Percentiles rank a stretch among this genome's conserved stretches.
Evolutionary conservation across 2,888 invertebrate species (phyloP).

Genomic region (Coremacera marginata): DNA sequence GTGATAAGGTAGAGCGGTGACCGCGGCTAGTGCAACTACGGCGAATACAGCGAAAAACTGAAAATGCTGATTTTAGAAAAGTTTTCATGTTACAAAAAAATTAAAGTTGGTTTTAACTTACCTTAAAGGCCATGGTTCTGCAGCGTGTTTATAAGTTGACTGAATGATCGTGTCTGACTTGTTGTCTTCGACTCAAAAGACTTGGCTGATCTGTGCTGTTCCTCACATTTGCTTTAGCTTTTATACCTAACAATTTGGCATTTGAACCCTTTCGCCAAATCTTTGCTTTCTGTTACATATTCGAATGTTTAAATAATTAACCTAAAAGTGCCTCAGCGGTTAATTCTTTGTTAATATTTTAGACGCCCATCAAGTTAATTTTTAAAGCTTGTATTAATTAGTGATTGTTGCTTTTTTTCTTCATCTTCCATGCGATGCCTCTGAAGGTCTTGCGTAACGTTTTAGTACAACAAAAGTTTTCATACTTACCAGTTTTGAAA

Average conservation of each 20-base stretch:
- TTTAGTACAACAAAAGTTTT: too few relatives aligned
- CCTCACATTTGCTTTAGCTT: conserved; percentile 10
- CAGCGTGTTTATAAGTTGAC: conserved; percentile 49
- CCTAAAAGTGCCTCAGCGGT: too few relatives aligned
- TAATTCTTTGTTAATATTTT: too few relatives aligned
- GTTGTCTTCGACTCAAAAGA: conserved; percentile 12
- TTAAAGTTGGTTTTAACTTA: conserved; percentile 36
- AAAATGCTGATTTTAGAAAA: background rate
- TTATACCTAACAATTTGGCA: conserved; percentile 32
- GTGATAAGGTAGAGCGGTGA: conserved; percentile 43
- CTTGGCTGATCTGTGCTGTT: conserved; percentile 38
- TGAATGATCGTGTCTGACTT: conserved; percentile 37
- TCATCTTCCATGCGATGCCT: too few relatives aligned
- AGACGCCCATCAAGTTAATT: too few relatives aligned
- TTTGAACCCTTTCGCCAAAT: conserved; percentile 27
- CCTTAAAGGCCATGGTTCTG: conserved; percentile 58
- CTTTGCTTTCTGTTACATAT: background rate
- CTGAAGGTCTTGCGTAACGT: too few relatives aligned
- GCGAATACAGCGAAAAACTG: conserved; percentile 51
- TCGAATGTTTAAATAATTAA: background rate
- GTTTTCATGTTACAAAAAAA: background rate
- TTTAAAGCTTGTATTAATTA: too few relatives aligned
- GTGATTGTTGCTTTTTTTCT: too few relatives aligned
- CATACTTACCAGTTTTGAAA: too few relatives aligned
- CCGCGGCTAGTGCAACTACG: conserved; percentile 48